These are phyloP conservation scores for Antheraea assamensis DNA, from an alignment of 2,888 invertebrate genomes.

Conservation along the genomic window DNA sequence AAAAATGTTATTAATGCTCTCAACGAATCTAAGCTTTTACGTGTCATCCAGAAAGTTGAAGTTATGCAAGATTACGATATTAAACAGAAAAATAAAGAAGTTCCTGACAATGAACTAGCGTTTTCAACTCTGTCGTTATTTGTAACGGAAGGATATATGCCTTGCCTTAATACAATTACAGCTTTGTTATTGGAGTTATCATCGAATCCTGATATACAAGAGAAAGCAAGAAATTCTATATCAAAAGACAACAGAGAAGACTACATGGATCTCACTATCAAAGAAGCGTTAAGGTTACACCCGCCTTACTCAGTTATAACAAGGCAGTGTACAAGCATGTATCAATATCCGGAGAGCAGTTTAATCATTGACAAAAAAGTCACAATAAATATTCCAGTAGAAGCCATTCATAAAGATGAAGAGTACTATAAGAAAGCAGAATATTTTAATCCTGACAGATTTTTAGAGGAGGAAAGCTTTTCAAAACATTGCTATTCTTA, in stretches of 20 bases:
- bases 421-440: conserved; percentile 58
- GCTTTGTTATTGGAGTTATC: conserved; percentile 66
- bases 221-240: conserved; percentile 52
- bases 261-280: conserved; percentile 62
- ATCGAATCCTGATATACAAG: conserved; percentile 54
- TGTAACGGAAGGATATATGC: conserved; percentile 69
- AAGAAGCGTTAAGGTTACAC: conserved; percentile 69
- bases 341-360: conserved; percentile 60
- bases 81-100: conserved; percentile 49
- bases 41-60: conserved; percentile 52
- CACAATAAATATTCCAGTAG: conserved; percentile 65
- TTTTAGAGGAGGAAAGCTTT: conserved; percentile 48
- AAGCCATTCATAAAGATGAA: conserved; percentile 64
- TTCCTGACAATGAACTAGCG: conserved; percentile 54
- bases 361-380: conserved; percentile 64
- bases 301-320: conserved; percentile 67
- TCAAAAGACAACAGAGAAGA: conserved; percentile 49
- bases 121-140: conserved; percentile 60
- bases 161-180: conserved; percentile 61
- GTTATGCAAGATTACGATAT: conserved; percentile 51
- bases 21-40: conserved; percentile 54
- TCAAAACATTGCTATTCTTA: conserved; percentile 53
- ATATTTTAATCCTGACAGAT: conserved; percentile 67
- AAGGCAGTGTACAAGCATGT: conserved; percentile 65
- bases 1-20: conserved; percentile 46